Evolutionary conservation across 2,113 vertebrate genomes (phyloP).

Genomic region (Jacana jacana): DNA sequence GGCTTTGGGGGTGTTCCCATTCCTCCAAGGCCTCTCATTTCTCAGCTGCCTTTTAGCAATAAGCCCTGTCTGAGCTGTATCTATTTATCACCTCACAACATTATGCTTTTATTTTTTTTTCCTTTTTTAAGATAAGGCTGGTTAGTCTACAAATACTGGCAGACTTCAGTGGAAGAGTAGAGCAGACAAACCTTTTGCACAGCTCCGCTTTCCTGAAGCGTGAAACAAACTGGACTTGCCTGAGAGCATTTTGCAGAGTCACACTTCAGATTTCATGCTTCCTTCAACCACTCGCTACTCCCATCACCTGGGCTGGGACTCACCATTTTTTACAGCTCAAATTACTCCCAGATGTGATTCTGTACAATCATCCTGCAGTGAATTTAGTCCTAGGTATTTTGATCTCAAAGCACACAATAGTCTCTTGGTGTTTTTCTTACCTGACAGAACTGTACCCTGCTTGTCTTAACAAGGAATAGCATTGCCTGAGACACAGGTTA

Average conservation of each 20-base stretch:
- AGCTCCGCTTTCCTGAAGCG: background rate
- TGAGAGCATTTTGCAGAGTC: conserved; percentile 37
- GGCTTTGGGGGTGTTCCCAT: background rate
- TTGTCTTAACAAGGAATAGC: background rate
- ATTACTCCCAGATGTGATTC: background rate
- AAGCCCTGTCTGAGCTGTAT: background rate
- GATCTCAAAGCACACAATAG: background rate
- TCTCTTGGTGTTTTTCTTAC: background rate
- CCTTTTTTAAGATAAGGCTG: background rate
- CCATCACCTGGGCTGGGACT: background rate
- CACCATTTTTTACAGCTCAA: background rate
- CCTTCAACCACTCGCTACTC: background rate
- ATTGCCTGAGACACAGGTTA: conserved; percentile 29
- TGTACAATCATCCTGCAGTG: background rate
- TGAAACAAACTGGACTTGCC: background rate
- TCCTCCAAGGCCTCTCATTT: background rate
- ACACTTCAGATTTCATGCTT: background rate
- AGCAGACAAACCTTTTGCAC: background rate
- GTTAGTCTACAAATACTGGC: background rate
- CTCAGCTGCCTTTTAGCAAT: background rate
- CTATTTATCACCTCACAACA: background rate
- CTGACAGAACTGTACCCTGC: background rate
- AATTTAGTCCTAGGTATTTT: background rate
- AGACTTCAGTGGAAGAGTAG: background rate
- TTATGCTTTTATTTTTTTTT: background rate